Percentiles rank a stretch among this genome's conserved stretches.
These are phyloP conservation scores for Eciton burchellii DNA, from an alignment of 1,140 invertebrate species.

Conservation along the genomic window DNA sequence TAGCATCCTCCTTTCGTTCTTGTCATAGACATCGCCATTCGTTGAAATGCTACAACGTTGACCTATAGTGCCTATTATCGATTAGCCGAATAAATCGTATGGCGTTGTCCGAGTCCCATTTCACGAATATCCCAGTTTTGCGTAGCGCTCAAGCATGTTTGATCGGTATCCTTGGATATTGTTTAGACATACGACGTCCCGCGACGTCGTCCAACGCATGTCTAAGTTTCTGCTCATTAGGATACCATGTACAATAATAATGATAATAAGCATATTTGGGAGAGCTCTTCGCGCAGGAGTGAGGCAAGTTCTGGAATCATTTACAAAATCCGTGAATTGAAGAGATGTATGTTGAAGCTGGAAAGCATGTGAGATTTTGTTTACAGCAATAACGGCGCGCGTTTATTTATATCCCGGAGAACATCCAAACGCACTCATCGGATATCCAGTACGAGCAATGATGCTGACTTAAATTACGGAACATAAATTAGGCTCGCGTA, in stretches of 20 bases:
- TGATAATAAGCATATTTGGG: neutral
- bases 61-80: slow-evolving; percentile 73
- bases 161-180: neutral
- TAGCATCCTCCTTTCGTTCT: slow-evolving; percentile 18
- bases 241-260: neutral
- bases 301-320: too few relatives aligned
- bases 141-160: neutral
- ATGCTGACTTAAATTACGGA: slow-evolving; percentile 19
- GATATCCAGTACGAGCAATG: neutral
- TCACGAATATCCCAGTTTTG: slow-evolving; percentile 11
- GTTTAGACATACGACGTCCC: neutral
- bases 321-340: too few relatives aligned
- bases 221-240: neutral
- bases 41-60: slow-evolving; percentile 69
- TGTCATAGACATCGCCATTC: slow-evolving; percentile 49
- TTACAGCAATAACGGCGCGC: neutral
- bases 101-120: slow-evolving; percentile 32
- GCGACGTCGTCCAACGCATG: neutral
- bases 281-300: too few relatives aligned
- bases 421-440: neutral
- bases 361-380: neutral
- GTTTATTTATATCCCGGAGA: neutral
- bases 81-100: slow-evolving; percentile 65
- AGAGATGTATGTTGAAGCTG: too few relatives aligned
- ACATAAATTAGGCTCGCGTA: slow-evolving; percentile 21